phyloP scores from a whole-genome alignment of 1,140 invertebrate genomes.

The Pseudomyrmex sp. region DNA sequence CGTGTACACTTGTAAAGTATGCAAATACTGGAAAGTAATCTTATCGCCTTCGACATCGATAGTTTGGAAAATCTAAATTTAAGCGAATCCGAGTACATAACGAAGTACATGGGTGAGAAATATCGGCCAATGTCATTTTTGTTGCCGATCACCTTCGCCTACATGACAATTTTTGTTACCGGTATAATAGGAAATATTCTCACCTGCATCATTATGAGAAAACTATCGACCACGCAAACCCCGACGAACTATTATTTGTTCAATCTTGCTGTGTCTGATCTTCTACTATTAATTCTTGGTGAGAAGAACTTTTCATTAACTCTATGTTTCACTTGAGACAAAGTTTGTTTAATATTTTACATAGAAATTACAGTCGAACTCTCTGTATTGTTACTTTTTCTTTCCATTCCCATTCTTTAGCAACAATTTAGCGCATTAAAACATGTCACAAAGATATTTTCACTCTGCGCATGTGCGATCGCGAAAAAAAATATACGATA shows the following conservation, averaged over 20 bases:
- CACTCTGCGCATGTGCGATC: no score
- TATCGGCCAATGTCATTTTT: slow-evolving; percentile 78
- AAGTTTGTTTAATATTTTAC: no score
- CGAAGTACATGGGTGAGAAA: slow-evolving; percentile 73
- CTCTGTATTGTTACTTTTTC: no score
- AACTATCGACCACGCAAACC: slow-evolving; percentile 86
- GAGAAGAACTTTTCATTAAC: slow-evolving; percentile 54
- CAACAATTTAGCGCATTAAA: no score
- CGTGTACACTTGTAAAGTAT: slow-evolving; percentile 39
- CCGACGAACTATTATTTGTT: slow-evolving; percentile 90
- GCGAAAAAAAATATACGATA: no score
- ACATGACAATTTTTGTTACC: slow-evolving; percentile 87
- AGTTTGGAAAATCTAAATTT: slow-evolving; percentile 54
- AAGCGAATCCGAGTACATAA: slow-evolving; percentile 75
- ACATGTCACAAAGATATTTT: no score
- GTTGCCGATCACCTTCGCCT: slow-evolving; percentile 85
- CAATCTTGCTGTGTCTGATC: slow-evolving; percentile 85
- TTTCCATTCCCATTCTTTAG: no score
- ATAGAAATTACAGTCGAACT: no score
- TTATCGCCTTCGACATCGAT: slow-evolving; percentile 42
- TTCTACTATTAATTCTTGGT: slow-evolving; percentile 82
- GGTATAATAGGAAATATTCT: slow-evolving; percentile 88
- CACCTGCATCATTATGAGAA: slow-evolving; percentile 88
- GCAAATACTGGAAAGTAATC: slow-evolving; percentile 22
- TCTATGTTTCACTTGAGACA: neutral